These are phyloP conservation scores for Hymenochirus boettgeri DNA, from an alignment of 2,113 vertebrate genomes.

Conservation along the genomic window DNA sequence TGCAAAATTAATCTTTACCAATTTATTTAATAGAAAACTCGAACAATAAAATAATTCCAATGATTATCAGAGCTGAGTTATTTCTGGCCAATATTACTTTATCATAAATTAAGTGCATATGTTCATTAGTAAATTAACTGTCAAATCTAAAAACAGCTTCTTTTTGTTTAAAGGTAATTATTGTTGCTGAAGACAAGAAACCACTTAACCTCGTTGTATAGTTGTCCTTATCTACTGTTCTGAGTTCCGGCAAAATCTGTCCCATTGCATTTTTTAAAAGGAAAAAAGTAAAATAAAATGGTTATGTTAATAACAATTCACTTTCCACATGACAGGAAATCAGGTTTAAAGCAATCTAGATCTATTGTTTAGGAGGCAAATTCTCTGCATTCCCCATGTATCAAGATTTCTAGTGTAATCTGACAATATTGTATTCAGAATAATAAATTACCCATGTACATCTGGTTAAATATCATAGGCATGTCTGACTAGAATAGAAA, in stretches of 20 bases:
- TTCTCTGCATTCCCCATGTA: conserved; percentile 35
- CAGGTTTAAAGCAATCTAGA: conserved; percentile 32
- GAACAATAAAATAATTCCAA: conserved; percentile 72
- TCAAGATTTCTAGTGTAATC: conserved; percentile 5
- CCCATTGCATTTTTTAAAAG: conserved; percentile 64
- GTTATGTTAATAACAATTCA: conserved; percentile 63
- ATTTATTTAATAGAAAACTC: conserved; percentile 74
- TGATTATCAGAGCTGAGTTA: conserved; percentile 64
- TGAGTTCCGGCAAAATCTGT: conserved; percentile 68
- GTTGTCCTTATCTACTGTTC: conserved; percentile 68
- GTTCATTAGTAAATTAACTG: conserved; percentile 81
- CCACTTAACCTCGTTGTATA: conserved; percentile 73
- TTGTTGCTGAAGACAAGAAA: conserved; percentile 74
- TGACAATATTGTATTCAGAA: conserved; percentile 30
- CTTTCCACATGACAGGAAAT: conserved; percentile 44
- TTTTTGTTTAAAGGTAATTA: conserved; percentile 74
- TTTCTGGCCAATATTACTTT: conserved; percentile 72
- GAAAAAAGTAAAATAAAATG: conserved; percentile 74
- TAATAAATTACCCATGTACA: conserved; percentile 26
- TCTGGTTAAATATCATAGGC: conserved; percentile 13
- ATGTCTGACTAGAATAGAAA: conserved; percentile 37
- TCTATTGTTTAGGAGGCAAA: conserved; percentile 19
- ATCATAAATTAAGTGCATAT: conserved; percentile 70
- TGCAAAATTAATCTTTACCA: conserved; percentile 76
- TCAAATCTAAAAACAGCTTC: conserved; percentile 69